These are phyloP conservation scores for Eleutherodactylus coqui DNA, from an alignment of 2,797 vertebrate species.

Conservation along the genomic window DNA sequence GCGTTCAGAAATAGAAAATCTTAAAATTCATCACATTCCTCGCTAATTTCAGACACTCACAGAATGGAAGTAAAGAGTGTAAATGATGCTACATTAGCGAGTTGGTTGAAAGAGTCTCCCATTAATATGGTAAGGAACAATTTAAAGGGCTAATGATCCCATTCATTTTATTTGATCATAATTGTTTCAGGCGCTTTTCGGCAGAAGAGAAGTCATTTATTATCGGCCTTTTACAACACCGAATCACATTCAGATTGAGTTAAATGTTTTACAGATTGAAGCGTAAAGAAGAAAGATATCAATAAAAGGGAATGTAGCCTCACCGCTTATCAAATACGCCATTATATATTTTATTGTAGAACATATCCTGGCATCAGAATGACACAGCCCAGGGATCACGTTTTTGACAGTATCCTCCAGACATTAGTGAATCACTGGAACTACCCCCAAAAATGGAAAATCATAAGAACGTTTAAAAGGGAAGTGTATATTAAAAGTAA, in stretches of 20 bases:
- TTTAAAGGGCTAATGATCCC: constrained; percentile 58
- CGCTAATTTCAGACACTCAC: constrained; percentile 4
- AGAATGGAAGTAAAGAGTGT: constrained; percentile 3
- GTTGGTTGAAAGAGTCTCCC: not conserved
- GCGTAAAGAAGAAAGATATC: constrained; percentile 25
- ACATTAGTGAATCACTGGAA: not conserved
- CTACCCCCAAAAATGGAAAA: not conserved
- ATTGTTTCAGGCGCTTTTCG: constrained; percentile 50
- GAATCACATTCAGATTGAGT: constrained; percentile 68
- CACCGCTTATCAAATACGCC: not conserved
- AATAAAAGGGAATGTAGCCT: constrained; percentile 13
- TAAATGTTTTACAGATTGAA: constrained; percentile 36
- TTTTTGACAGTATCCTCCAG: not conserved
- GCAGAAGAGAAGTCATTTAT: constrained; percentile 66
- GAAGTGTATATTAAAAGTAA: not conserved
- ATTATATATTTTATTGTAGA: not conserved
- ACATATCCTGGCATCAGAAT: not conserved
- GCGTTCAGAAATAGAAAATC: not conserved
- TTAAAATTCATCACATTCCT: not conserved
- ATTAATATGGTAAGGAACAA: constrained; percentile 57
- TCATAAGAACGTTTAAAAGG: not conserved
- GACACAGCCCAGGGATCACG: not conserved
- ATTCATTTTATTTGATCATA: constrained; percentile 53
- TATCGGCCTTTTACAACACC: constrained; percentile 66
- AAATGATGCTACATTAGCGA: constrained; percentile 14